Base-by-base conservation (phyloP, 2,113 vertebrate genomes). In the Anthoscopus minutus region DNA sequence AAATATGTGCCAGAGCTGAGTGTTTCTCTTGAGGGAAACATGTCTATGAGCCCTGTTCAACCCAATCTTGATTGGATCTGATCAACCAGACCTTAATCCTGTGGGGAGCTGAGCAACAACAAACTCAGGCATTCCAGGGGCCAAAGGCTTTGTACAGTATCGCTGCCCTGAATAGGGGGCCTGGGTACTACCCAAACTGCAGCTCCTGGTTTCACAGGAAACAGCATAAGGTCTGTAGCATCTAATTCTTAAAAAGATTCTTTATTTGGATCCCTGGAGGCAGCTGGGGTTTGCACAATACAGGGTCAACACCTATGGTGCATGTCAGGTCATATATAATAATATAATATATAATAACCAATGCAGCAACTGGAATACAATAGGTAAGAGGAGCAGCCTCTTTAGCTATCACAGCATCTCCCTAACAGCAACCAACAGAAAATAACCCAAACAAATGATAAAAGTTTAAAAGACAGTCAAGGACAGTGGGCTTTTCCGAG, bases 91-190 rank as follows among this genome's bases (percentile, higher is more conserved):
- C 71, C 54, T 61, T 64, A 19, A 27, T 66, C 47, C 47, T 13
- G 6, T 5, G 45, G 50, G 13, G 18, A 96, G 45, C 30, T 66
- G 71, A 83, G 45, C 19, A 79, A 51, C n/a, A 86, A 33, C 6
- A 27, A 35, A 35, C 18, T 53, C 21, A 5, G 0, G 4, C 9
- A 44, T 48, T 44, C 53, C 57, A 44, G 0, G 2, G 60, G 23
- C 81, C 73, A 84, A 84, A 56, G 22, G 25, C 81, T 91, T 73
- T 1, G 0, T 13, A 33, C 7, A 28, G 45, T 1, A 44, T 6
- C 0, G 0, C 42, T 78, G 72, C 83, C 53, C 48, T 44, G 33
- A 66, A 81, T 1, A 0, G 44, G 19, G 30, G 14, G 5, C 18
- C 40, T 65, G 80, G 42, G 19, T 42, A 25, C 58, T 50, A n/a